Conservation (phyloP, 2,113 vertebrate species). For the Dascyllus trimaculatus region DNA sequence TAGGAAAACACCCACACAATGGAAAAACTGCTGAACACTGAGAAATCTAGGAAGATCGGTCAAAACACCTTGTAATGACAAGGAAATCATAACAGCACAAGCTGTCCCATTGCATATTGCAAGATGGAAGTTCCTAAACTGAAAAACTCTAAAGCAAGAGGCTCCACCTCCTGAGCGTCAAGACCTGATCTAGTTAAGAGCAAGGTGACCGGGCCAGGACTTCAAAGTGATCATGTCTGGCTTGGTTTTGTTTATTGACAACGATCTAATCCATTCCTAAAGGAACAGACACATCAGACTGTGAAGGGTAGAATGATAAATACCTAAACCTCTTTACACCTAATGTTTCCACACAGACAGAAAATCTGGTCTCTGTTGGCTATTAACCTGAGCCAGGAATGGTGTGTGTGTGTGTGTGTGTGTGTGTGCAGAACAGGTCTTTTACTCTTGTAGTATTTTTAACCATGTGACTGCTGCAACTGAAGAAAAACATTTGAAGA, state of each 20-base stretch:
- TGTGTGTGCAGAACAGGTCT: too few species aligned
- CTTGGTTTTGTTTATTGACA: slow-evolving; percentile 1
- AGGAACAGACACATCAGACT: neutral
- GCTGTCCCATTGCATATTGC: neutral
- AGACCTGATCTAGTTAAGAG: neutral
- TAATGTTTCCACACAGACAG: neutral
- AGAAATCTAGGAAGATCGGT: slow-evolving; percentile 50
- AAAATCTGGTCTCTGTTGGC: neutral
- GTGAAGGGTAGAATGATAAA: neutral
- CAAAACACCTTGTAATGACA: slow-evolving; percentile 33
- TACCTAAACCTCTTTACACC: neutral
- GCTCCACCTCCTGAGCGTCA: neutral
- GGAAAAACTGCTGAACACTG: slow-evolving; percentile 41
- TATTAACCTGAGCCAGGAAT: too few species aligned
- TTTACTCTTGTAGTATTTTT: too few species aligned
- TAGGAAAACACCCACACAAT: slow-evolving; percentile 61
- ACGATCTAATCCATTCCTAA: neutral
- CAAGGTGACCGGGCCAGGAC: slow-evolving; percentile 33
- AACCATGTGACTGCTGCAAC: too few species aligned
- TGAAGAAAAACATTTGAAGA: neutral
- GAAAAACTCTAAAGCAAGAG: neutral
- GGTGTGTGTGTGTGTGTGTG: too few species aligned
- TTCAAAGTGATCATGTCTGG: slow-evolving; percentile 11
- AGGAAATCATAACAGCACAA: slow-evolving; percentile 11
- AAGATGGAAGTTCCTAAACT: slow-evolving; percentile 1